A percentile compares a stretch with the other conserved stretches of the same genome.
Evolutionary conservation across 2,888 invertebrate species (phyloP).

Genomic region (Amphipyra berbera): DNA sequence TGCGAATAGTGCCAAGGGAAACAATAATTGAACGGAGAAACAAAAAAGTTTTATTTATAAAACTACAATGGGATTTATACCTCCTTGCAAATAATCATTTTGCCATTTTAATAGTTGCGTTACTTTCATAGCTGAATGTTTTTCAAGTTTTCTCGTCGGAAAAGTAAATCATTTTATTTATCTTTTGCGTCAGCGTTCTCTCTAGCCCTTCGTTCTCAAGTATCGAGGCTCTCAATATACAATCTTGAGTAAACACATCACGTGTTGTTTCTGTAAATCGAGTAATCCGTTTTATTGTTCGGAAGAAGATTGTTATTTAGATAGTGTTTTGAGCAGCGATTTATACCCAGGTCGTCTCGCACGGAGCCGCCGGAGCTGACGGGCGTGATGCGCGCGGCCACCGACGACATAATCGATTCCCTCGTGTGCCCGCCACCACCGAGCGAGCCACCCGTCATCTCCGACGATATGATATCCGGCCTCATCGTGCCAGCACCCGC

Average conservation of each 20-base stretch:
- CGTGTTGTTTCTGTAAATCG: conserved; percentile 50
- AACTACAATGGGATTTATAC: conserved; percentile 19
- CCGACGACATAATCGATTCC: conserved; percentile 98
- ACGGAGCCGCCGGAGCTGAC: conserved; percentile 94
- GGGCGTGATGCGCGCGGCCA: conserved; percentile 94
- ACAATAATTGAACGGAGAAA: background rate
- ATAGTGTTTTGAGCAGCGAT: conserved; percentile 48
- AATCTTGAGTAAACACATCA: conserved; percentile 51
- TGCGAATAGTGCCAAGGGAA: background rate
- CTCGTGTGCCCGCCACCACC: conserved; percentile 99
- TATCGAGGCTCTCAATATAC: conserved; percentile 30
- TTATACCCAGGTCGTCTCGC: conserved; percentile 92
- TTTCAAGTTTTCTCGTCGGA: conserved; percentile 41
- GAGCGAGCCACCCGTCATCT: conserved; percentile 97
- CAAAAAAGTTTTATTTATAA: conserved; percentile 13
- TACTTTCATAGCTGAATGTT: conserved; percentile 37
- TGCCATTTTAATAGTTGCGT: conserved; percentile 27
- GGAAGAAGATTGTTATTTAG: conserved; percentile 50
- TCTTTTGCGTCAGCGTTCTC: conserved; percentile 49
- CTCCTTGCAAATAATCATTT: conserved; percentile 15
- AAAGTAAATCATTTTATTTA: conserved; percentile 60
- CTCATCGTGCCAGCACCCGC: conserved; percentile 99
- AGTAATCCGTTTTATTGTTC: conserved; percentile 34
- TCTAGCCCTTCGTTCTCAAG: conserved; percentile 25
- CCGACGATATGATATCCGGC: conserved; percentile 98